Evolutionary conservation across 2,113 vertebrate species (phyloP), one percentile per base, ranked within the genome.

Genomic region (Delphinapterus leucas): DNA sequence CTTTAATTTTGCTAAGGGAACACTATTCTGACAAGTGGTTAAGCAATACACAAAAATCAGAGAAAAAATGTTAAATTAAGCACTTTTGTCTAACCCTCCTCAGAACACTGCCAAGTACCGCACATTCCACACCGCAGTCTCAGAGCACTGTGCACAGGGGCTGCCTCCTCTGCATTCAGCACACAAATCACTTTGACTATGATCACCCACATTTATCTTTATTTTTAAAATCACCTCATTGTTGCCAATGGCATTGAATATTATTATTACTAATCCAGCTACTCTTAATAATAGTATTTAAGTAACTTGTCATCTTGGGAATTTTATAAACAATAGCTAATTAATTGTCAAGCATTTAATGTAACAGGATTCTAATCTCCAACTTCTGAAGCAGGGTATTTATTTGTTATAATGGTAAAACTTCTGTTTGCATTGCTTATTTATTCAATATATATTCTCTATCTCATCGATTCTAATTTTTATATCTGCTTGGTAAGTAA

Each of bases 221-320:
- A 97, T 98, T 98, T 97, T 97, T 90, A 95, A 97, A 97, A 95
- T 91, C 70, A 96, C 90, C 81, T 93, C 92, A 94, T 96, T 97
- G 96, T 95, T 96, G 93, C 92, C 76, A 90, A 25, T 96, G 74
- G 92, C 95, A 97, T 96, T 92, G 87, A 97, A 94, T 76, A 93
- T 90, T 97, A 97, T 96, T 96, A 98, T 95, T 98, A 97, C 88
- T 97, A 97, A 98, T 89, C 85, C 96, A 95, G 93, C 96, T 88
- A 97, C 79, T 93, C 92, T 88, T 98, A 97, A 97, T 97, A 97
- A 97, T 49, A 96, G 97, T 94, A 92, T 96, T 98, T 98, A 98
- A 98, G 92, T 85, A 97, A 95, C 92, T 55, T 97, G 92, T 95
- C 95, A 96, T 96, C 95, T 93, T 95, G 97, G 88, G 96, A 97